Evolutionary conservation across 2,113 vertebrate genomes (phyloP).

Genomic region (Octodon degus): DNA sequence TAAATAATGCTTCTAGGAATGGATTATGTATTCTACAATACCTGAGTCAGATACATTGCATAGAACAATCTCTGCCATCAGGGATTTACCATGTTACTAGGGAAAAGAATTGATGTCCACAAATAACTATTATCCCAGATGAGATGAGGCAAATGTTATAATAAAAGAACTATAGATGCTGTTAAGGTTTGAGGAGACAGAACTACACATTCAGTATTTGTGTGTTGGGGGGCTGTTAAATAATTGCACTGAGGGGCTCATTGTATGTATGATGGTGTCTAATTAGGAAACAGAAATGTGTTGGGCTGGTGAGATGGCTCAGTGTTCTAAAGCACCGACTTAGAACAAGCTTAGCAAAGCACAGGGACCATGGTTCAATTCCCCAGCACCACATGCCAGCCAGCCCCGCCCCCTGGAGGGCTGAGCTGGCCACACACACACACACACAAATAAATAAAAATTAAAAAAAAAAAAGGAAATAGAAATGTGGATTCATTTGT

Average conservation of each 20-base stretch:
- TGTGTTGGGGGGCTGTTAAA: neutral
- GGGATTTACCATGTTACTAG: neutral
- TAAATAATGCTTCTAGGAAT: neutral
- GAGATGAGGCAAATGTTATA: accelerated
- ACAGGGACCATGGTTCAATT: no score
- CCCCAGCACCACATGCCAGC: no score
- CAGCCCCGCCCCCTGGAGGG: no score
- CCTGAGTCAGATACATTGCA: accelerated
- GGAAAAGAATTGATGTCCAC: neutral
- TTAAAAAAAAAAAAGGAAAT: no score
- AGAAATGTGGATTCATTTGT: neutral
- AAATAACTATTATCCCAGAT: no score
- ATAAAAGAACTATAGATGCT: no score
- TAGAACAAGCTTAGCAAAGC: no score
- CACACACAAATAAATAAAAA: no score
- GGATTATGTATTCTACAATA: accelerated
- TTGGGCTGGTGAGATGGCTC: no score
- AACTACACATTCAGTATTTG: neutral
- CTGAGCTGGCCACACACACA: no score
- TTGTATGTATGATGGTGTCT: no score
- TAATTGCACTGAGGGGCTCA: neutral
- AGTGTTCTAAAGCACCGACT: no score
- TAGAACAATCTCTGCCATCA: neutral
- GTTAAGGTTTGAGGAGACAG: neutral
- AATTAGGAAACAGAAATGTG: neutral